Percentiles rank a stretch among this genome's conserved stretches.
Conservation (phyloP, 2,797 vertebrate species). For the Propithecus perrieri region DNA sequence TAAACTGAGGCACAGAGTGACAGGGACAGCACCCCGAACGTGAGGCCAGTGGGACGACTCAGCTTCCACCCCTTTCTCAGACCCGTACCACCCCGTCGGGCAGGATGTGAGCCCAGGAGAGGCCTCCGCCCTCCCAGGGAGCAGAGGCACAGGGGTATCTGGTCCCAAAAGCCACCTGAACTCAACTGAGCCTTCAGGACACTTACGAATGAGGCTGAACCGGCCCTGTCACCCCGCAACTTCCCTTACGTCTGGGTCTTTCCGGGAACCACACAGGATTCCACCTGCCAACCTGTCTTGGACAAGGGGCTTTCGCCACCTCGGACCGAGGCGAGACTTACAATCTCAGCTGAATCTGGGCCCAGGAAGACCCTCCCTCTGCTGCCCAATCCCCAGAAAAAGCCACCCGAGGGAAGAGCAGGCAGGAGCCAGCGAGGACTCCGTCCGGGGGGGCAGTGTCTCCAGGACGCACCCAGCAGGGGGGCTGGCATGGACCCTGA, state of each 20-base stretch:
- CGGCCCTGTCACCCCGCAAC: accelerated
- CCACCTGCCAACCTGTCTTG: background rate
- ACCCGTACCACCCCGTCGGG: background rate
- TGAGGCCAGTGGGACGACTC: accelerated
- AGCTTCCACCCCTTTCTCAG: background rate
- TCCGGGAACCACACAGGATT: accelerated
- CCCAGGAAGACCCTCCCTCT: background rate
- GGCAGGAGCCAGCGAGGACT: background rate
- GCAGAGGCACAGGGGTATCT: accelerated
- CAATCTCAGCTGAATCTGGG: accelerated
- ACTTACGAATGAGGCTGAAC: accelerated
- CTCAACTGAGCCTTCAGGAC: background rate
- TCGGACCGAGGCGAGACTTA: background rate
- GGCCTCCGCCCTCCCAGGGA: accelerated
- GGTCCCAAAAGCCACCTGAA: background rate
- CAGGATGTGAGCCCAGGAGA: accelerated
- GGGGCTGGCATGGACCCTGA: background rate
- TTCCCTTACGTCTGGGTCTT: accelerated
- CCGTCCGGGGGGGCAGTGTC: background rate
- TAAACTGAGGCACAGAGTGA: background rate
- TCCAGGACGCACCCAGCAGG: background rate
- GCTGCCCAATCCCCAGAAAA: accelerated
- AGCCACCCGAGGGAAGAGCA: background rate
- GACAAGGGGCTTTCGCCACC: accelerated
- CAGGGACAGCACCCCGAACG: background rate